These are phyloP conservation scores for Mesorhabditis sp. DNA, from an alignment of 2,888 invertebrate genomes.

Conservation along the genomic window DNA sequence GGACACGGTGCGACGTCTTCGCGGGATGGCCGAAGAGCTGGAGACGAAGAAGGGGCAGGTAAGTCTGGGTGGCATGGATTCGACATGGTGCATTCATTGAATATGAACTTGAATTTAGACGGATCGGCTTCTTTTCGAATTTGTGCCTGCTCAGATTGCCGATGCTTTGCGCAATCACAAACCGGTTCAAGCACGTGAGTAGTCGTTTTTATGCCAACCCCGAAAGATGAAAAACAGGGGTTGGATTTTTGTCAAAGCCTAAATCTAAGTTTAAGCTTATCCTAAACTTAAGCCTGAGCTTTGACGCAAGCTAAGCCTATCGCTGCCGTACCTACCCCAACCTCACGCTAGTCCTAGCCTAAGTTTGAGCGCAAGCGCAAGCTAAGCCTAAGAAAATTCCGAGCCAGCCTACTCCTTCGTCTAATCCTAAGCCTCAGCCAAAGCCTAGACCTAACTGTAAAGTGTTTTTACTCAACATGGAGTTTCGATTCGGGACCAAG, in stretches of 20 bases:
- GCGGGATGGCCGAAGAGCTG: slow-evolving; percentile 38
- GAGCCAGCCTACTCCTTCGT: too few relatives aligned
- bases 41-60: slow-evolving; percentile 36
- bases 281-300: too few relatives aligned
- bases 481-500: too few relatives aligned
- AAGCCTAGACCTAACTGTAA: too few relatives aligned
- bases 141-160: slow-evolving; percentile 45
- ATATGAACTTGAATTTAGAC: slow-evolving; percentile 15
- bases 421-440: not conserved
- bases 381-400: too few relatives aligned
- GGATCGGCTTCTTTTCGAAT: slow-evolving; percentile 43
- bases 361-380: too few relatives aligned
- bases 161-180: slow-evolving; percentile 36
- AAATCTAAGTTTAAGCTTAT: too few relatives aligned
- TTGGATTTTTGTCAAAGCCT: too few relatives aligned
- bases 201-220: not conserved
- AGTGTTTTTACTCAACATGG: slow-evolving; percentile 1
- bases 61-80: not conserved
- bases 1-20: slow-evolving; percentile 44
- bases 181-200: slow-evolving; percentile 42
- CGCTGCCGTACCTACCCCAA: too few relatives aligned
- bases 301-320: too few relatives aligned
- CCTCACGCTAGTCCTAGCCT: too few relatives aligned
- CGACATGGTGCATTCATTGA: not conserved
- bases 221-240: too few relatives aligned